Evolutionary conservation across 2,888 invertebrate genomes (phyloP).

Genomic region (Microchrysa polita): DNA sequence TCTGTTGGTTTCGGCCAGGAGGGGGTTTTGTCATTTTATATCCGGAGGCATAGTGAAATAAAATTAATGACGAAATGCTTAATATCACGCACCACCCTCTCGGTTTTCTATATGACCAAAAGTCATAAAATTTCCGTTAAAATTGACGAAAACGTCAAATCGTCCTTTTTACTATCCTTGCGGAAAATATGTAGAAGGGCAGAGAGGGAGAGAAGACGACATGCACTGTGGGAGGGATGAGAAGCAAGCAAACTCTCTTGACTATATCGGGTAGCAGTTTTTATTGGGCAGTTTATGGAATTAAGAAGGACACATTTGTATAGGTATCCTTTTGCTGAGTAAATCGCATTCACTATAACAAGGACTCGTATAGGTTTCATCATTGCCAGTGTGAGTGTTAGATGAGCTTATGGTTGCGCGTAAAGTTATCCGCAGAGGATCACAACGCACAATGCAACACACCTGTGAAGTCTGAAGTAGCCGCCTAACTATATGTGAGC

Average conservation of each 20-base stretch:
- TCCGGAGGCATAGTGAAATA: slow-evolving; percentile 16
- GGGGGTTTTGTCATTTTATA: background rate
- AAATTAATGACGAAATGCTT: slow-evolving; percentile 41
- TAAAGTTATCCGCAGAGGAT: slow-evolving; percentile 12
- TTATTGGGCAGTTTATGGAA: no score
- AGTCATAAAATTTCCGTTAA: slow-evolving; percentile 32
- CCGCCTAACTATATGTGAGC: slow-evolving; percentile 31
- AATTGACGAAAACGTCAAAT: slow-evolving; percentile 27
- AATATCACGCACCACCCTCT: slow-evolving; percentile 35
- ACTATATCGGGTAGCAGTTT: no score
- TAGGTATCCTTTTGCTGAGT: no score
- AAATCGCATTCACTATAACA: no score
- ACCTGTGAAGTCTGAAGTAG: slow-evolving; percentile 42
- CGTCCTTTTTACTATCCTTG: slow-evolving; percentile 6
- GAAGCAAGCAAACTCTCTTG: background rate
- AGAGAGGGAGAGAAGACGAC: background rate
- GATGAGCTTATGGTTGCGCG: slow-evolving; percentile 24
- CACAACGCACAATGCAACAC: slow-evolving; percentile 20
- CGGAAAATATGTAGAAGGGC: background rate
- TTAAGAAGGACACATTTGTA: no score
- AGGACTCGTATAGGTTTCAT: no score
- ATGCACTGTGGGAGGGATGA: background rate
- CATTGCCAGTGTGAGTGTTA: background rate
- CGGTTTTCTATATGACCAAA: slow-evolving; percentile 25
- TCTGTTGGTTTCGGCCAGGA: background rate